These are phyloP conservation scores for Drosophila kohkoa DNA, from an alignment of 1,140 invertebrate species.

Conservation along the genomic window DNA sequence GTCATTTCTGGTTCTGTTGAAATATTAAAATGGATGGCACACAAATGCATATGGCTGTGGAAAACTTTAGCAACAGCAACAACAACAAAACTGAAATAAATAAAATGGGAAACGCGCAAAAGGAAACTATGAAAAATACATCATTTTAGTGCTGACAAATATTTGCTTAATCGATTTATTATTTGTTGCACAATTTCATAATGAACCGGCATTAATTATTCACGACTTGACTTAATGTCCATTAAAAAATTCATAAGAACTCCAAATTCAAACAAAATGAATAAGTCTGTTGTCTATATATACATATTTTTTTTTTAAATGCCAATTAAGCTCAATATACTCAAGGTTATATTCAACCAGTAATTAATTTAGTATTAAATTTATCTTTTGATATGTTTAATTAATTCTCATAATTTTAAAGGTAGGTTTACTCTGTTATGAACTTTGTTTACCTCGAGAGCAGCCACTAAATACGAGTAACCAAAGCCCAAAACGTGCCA, in stretches of 20 bases:
- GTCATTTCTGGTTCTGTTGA: constrained; percentile 82
- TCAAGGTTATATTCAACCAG: too few relatives aligned
- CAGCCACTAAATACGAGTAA: neutral
- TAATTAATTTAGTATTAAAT: too few relatives aligned
- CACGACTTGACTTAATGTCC: constrained; percentile 53
- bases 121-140: constrained; percentile 62
- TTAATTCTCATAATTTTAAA: too few relatives aligned
- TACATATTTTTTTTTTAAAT: too few relatives aligned
- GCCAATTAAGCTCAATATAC: neutral
- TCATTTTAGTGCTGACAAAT: constrained; percentile 74
- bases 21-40: constrained; percentile 81
- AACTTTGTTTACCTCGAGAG: neutral
- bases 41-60: constrained; percentile 66
- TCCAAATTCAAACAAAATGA: neutral
- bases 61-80: neutral
- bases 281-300: neutral
- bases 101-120: neutral
- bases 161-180: constrained; percentile 83
- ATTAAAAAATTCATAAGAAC: constrained; percentile 62
- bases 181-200: constrained; percentile 80
- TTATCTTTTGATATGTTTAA: too few relatives aligned
- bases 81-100: neutral
- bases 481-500: constrained; percentile 34
- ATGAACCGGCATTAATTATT: constrained; percentile 79
- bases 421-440: too few relatives aligned